Evolutionary conservation across 2,113 vertebrate genomes (phyloP), one percentile per base, ranked within the genome.

Genomic region (Todiramphus saurophagus): DNA sequence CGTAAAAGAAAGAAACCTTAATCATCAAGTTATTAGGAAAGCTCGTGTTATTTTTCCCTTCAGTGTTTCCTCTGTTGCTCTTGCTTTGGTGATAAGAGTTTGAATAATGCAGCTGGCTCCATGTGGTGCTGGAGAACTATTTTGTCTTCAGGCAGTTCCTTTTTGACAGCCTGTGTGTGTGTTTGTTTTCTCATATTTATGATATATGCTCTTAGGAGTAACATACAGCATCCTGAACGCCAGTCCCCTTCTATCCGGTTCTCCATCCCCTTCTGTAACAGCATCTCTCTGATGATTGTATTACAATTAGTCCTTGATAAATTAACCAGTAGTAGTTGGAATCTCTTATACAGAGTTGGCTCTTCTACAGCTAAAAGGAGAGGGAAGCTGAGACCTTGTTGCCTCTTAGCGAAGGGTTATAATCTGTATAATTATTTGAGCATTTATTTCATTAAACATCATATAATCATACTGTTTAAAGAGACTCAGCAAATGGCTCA

Each of bases 71-170:
- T 84, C 58, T 46, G 44, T 35, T 30, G 70, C 78, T 89, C 51
- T 66, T 51, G 87, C 81, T 87, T 85, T 91, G 92, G 59, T 92
- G 96, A 90, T 73, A 68, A 67, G 80, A 75, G 28, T 75, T 83
- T 73, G 75, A 91, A 92, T 96, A 96, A 94, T 76, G 66, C 82
- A 83, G n/a, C 75, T 25, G 67, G 1, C 51, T 93, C 70, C n/a
- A 1, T 25, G 73, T 48, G 69, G 46, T 78, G 84, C 81, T 51
- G 83, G 33, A 56, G 92, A 94, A 39, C 35, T 67, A 56, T 21
- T 94, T 60, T 89, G 62, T 96, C 93, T 89, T 79, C 91, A 79
- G 76, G 90, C 93, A 31, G 81, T 84, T 95, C 87, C 90, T 91
- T 91, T 90, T n/a, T 70, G 55, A 90, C 81, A 67, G 50, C 11